phyloP scores from a whole-genome alignment of 2,113 vertebrate species.

The Athene cunicularia region DNA sequence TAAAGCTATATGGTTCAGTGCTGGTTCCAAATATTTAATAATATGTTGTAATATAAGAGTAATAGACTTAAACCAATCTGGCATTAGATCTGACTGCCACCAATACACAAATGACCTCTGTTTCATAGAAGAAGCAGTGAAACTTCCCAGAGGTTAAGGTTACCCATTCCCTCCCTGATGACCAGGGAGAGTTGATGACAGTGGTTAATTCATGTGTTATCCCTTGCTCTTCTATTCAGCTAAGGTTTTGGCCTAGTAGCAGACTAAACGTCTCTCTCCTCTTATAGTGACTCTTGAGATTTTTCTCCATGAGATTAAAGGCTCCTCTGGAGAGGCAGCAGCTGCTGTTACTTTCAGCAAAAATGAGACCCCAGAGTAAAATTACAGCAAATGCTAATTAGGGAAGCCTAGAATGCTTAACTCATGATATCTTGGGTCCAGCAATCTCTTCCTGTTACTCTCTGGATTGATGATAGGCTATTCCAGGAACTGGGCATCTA shows the following conservation, averaged over 20 bases:
- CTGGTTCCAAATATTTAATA: not conserved
- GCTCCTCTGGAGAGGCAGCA: not conserved
- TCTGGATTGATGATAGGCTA: not conserved
- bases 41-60: not conserved
- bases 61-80: not conserved
- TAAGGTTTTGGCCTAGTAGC: not conserved
- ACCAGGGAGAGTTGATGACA: not conserved
- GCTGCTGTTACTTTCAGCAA: not conserved
- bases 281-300: not conserved
- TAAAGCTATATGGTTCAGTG: not conserved
- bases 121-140: not conserved
- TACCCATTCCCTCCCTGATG: not conserved
- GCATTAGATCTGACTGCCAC: not conserved
- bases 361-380: not conserved
- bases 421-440: not conserved
- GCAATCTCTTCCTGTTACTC: not conserved
- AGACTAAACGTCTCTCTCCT: not conserved
- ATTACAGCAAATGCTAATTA: slow-evolving; percentile 10
- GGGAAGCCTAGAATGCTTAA: slow-evolving; percentile 16
- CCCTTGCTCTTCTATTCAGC: not conserved
- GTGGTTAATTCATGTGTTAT: not conserved
- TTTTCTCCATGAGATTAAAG: not conserved
- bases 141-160: not conserved
- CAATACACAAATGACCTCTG: not conserved
- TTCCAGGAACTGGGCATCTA: not conserved